A percentile compares a stretch with the other conserved stretches of the same genome.
Conservation (phyloP, 1,140 invertebrate species). For the Pentalonia nigronervosa region DNA sequence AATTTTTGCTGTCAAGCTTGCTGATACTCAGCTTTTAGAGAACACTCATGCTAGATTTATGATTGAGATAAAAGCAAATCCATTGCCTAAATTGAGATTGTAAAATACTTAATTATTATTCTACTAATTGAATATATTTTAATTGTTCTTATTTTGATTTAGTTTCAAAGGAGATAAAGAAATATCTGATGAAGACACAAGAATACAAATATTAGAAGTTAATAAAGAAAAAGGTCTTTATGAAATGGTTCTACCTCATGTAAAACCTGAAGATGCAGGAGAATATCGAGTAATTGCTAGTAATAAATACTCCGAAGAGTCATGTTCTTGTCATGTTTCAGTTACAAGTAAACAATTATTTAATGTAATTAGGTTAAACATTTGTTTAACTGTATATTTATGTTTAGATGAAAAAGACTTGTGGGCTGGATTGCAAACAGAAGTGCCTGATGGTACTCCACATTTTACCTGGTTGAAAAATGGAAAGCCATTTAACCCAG, state of each 20-base stretch:
- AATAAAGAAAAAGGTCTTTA: slow-evolving; percentile 83
- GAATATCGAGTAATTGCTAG: slow-evolving; percentile 85
- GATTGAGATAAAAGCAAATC: slow-evolving; percentile 86
- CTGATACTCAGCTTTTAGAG: slow-evolving; percentile 85
- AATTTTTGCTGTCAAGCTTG: slow-evolving; percentile 81
- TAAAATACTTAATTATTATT: slow-evolving; percentile 64
- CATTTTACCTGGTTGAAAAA: slow-evolving; percentile 91
- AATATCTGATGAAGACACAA: slow-evolving; percentile 73
- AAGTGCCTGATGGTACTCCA: slow-evolving; percentile 75
- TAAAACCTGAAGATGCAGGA: slow-evolving; percentile 82
- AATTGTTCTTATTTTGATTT: slow-evolving; percentile 61
- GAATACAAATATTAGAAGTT: slow-evolving; percentile 77
- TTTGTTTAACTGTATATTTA: background rate
- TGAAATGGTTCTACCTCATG: slow-evolving; percentile 87
- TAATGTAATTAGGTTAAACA: background rate
- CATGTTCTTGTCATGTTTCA: slow-evolving; percentile 78
- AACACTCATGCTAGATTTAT: slow-evolving; percentile 89
- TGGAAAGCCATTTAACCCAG: slow-evolving; percentile 86
- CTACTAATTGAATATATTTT: background rate
- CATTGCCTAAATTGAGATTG: slow-evolving; percentile 85
- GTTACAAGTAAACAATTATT: slow-evolving; percentile 72
- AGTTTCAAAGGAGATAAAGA: slow-evolving; percentile 85
- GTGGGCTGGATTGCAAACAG: slow-evolving; percentile 72
- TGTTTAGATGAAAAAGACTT: slow-evolving; percentile 78
- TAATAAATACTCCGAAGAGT: slow-evolving; percentile 83